Base-by-base conservation (phyloP, 2,888 invertebrate genomes). In the Watsonalla binaria region DNA sequence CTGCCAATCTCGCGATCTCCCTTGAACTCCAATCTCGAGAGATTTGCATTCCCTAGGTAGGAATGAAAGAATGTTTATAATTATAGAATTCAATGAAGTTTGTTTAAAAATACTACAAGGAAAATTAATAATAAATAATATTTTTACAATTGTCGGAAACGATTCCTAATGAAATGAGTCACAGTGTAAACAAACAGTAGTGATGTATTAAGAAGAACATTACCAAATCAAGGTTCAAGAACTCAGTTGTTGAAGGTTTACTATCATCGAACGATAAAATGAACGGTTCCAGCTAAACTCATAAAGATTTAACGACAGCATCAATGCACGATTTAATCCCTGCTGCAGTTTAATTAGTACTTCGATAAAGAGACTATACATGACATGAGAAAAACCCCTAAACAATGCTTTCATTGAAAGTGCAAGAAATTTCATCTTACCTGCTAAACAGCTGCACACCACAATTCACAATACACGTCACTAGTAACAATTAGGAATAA, bases 401-500 rank as follows among this genome's bases (percentile, higher is more conserved):
- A 86, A 87, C 86, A 89, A 89, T 86, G 79, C 74, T 75, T 70
- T 75, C 82, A 84, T 88, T 88, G 75, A 86, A 78, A 78, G 74
- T 77, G 70, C 65, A 66, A 66, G 65, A 72, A 65, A 70, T 74
- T 79, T 76, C 76, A 79, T 86, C 90, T 89, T 78, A 90, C 90
- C 88, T 84, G 74, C 78, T 78, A 78, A 63, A 72, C 87, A 79
- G 86, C 86, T 76, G 80, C 68, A 66, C 76, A 83, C 77, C 80
- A 80, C 68, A 65, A 65, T 72, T 69, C 60, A 68, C 71, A 65
- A 63, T 67, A 67, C 78, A 78, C 82, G 69, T 58, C 66, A 71
- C 76, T 76, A 61, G 69, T 68, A 63, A 63, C 57, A 67, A 63
- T 55, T 59, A 62, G 58, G 62, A 66, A 66, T 69, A 78, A 66